Percentiles rank a stretch among this genome's conserved stretches.
Conservation (phyloP, 2,888 invertebrate species). For the Diarsia brunnea region DNA sequence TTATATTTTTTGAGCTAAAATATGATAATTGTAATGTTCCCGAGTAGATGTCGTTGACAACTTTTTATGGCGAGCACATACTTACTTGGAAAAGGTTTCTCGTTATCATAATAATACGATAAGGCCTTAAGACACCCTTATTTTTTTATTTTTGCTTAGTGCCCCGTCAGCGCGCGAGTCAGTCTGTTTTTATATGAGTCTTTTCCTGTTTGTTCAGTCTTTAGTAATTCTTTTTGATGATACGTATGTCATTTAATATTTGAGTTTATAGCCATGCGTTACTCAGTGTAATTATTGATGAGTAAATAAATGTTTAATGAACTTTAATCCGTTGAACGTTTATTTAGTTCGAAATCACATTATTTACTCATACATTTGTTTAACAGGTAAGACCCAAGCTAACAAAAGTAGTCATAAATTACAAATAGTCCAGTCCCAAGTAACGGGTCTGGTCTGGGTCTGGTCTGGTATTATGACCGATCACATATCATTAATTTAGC, state of each 20-base stretch:
- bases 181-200: conserved; percentile 58
- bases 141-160: conserved; percentile 63
- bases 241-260: neutral
- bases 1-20: conserved; percentile 31
- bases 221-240: conserved; percentile 30
- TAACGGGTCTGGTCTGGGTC: no score
- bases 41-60: conserved; percentile 55
- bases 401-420: no score
- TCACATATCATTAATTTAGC: neutral
- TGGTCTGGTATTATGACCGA: no score
- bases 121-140: conserved; percentile 59
- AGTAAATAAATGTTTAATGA: neutral
- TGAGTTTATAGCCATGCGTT: neutral
- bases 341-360: no score
- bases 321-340: neutral
- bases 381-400: no score
- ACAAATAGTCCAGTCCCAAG: no score
- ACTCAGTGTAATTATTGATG: neutral
- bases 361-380: no score
- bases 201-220: conserved; percentile 62
- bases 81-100: conserved; percentile 59
- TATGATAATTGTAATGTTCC: conserved; percentile 59
- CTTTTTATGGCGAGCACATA: conserved; percentile 58
- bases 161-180: conserved; percentile 53
- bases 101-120: conserved; percentile 68